phyloP scores from a whole-genome alignment of 2,113 vertebrate genomes.

The Montifringilla adamsi region DNA sequence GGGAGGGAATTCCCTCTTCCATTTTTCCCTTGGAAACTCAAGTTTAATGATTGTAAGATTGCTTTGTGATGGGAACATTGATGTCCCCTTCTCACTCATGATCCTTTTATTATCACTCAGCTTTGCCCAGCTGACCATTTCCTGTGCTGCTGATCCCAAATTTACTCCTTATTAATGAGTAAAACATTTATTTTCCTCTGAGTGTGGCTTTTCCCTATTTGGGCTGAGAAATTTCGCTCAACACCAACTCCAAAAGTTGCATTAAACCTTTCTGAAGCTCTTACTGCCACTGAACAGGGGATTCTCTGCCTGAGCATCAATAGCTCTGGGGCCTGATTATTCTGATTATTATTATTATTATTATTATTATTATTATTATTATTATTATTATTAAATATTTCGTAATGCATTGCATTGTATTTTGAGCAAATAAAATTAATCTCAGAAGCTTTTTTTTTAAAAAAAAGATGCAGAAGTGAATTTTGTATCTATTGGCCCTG shows the following conservation, averaged over 20 bases:
- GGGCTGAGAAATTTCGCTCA: not conserved
- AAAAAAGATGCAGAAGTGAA: not conserved
- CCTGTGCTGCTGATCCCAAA: not conserved
- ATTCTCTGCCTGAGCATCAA: not conserved
- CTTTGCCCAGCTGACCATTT: not conserved
- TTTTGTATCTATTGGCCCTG: not conserved
- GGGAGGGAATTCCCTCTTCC: not conserved
- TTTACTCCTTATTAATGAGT: not conserved
- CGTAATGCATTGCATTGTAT: not conserved
- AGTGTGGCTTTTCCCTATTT: rapidly evolving
- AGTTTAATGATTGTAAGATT: not conserved
- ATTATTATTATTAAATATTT: not conserved
- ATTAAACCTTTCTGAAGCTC: rapidly evolving
- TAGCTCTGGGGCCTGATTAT: not conserved
- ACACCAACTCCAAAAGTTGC: not conserved
- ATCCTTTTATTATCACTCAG: not conserved
- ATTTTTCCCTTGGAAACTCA: not conserved
- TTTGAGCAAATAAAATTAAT: not conserved
- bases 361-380: not conserved
- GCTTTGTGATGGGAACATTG: not conserved
- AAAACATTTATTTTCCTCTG: not conserved
- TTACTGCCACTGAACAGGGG: not conserved
- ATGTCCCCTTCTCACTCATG: not conserved
- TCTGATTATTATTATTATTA: not conserved
- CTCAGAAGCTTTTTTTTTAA: not conserved